These are phyloP conservation scores for Cotesia chilonis DNA, from an alignment of 1,140 invertebrate species.

Conservation along the genomic window DNA sequence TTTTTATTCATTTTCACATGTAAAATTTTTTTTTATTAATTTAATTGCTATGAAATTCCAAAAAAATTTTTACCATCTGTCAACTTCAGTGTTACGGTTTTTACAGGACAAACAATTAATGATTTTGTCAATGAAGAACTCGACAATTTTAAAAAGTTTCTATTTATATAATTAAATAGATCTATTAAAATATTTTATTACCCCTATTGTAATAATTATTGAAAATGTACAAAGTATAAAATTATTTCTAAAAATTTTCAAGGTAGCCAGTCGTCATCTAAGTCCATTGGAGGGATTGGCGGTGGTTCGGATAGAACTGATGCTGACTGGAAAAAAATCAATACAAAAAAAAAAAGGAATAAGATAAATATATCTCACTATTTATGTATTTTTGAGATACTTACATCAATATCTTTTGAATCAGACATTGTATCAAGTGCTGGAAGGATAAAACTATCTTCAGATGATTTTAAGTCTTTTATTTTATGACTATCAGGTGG, in stretches of 20 bases:
- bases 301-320: slow-evolving; percentile 50
- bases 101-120: too few relatives aligned
- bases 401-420: slow-evolving; percentile 13
- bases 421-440: slow-evolving; percentile 11
- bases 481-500: not conserved
- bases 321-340: slow-evolving; percentile 42
- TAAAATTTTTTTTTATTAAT: too few relatives aligned
- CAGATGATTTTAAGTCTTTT: not conserved
- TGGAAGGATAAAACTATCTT: slow-evolving; percentile 8
- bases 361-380: slow-evolving; percentile 3
- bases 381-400: not conserved
- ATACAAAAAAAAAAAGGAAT: slow-evolving; percentile 23
- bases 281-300: slow-evolving; percentile 50
- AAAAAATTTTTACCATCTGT: too few relatives aligned
- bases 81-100: too few relatives aligned
- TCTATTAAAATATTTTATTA: slow-evolving; percentile 14
- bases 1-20: too few relatives aligned
- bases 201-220: not conserved
- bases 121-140: too few relatives aligned
- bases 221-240: not conserved
- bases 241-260: not conserved
- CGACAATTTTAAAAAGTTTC: too few relatives aligned
- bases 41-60: too few relatives aligned
- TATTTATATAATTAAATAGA: too few relatives aligned
- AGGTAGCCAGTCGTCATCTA: slow-evolving; percentile 41